Evolutionary conservation across 2,797 vertebrate genomes (phyloP), one percentile per base, ranked within the genome.

Genomic region (Oophaga sylvatica): DNA sequence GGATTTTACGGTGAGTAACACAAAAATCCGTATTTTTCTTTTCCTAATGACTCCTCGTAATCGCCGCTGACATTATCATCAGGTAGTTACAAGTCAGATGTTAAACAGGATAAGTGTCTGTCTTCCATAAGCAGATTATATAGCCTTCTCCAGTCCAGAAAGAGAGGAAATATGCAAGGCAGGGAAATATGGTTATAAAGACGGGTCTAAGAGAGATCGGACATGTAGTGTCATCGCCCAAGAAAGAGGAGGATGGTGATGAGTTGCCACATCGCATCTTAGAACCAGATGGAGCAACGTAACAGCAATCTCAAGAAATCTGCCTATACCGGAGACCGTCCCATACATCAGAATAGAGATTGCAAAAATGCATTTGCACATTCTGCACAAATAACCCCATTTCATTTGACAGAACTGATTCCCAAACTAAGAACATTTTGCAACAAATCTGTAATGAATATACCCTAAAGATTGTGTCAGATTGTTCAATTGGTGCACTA

Each of bases 71-170:
- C 83, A 65, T 48, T 41, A 45, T 84, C 57, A 76, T 73, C 56
- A 5, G 68, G 35, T 45, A 45, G 82, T 84, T 75, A 76, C 57
- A 63, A 84, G 70, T 84, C 83, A 76, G 70, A 84, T 57, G 71
- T 63, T 84, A 76, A 76, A 77, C 83, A 65, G 71, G 83, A 84
- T 84, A 84, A 84, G 71, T 77, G 83, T 65, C 83, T n/a, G 8
- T 84, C 82, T 84, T 73, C 48, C 62, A 11, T 84, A 84, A 84
- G 70, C 83, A 76, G 83, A 84, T 84, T 84, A 84, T 5, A 85
- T 26, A 15, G 8, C 59, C 63, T 48, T 84, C 71, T 77, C 20
- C n/a, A 70, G 65, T 31, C 12, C 70, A 5, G 53, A 9, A n/a
- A 26, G 35, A 16, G 65, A 57, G 41, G 35, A 41, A 41, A 41